These are phyloP conservation scores for Timandra comae DNA, from an alignment of 2,888 invertebrate genomes.

Conservation along the genomic window DNA sequence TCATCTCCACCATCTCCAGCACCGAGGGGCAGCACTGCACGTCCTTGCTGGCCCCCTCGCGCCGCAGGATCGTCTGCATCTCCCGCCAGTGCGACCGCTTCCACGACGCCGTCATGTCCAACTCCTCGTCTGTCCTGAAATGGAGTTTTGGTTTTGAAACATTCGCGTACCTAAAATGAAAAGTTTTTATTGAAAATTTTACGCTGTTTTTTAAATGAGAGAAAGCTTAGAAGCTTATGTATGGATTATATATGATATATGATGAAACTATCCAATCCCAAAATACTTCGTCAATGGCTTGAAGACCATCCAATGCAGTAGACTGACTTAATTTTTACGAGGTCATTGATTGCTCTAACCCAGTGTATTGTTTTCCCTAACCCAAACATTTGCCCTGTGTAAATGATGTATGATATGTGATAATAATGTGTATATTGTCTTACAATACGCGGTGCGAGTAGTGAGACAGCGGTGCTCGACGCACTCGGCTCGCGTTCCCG, in stretches of 20 bases:
- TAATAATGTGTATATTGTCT: too few relatives aligned
- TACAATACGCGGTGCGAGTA: slow-evolving; percentile 61
- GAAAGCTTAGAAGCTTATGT: too few relatives aligned
- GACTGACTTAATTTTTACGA: too few relatives aligned
- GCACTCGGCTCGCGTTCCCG: slow-evolving; percentile 67
- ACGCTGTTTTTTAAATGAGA: too few relatives aligned
- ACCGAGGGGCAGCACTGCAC: slow-evolving; percentile 90
- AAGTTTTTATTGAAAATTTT: not conserved
- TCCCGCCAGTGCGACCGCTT: slow-evolving; percentile 78
- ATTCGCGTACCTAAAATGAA: not conserved
- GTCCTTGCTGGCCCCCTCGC: slow-evolving; percentile 58
- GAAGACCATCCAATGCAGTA: too few relatives aligned
- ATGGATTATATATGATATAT: too few relatives aligned
- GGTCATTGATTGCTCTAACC: too few relatives aligned
- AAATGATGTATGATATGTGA: too few relatives aligned
- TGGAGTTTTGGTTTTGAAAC: not conserved
- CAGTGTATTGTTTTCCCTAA: too few relatives aligned
- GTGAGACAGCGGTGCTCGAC: slow-evolving; percentile 55
- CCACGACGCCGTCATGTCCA: slow-evolving; percentile 63
- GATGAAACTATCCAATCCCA: too few relatives aligned
- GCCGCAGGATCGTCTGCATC: slow-evolving; percentile 79
- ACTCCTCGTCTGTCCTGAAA: slow-evolving; percentile 63
- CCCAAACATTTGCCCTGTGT: too few relatives aligned
- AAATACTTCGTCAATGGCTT: too few relatives aligned
- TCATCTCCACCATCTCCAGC: slow-evolving; percentile 85